These are phyloP conservation scores for Chloroclystis v-ata DNA, from an alignment of 2,888 invertebrate genomes.

Conservation along the genomic window DNA sequence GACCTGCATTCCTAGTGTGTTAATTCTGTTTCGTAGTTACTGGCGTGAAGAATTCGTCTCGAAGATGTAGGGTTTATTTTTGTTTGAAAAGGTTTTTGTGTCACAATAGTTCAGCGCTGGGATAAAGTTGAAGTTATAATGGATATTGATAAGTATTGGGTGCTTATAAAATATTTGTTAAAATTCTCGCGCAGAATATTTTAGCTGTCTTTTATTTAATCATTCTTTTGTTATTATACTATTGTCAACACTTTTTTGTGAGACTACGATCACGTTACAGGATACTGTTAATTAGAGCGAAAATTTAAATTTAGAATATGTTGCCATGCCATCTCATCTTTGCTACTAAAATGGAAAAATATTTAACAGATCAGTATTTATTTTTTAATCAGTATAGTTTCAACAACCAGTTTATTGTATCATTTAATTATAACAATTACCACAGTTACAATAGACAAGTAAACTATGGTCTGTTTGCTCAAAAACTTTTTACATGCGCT, in stretches of 20 bases:
- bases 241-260: conserved; percentile 35
- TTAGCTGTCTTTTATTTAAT: no score
- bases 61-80: conserved; percentile 15
- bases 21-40: conserved; percentile 3
- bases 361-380: no score
- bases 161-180: no score
- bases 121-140: no score
- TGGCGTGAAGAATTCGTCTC: conserved; percentile 7
- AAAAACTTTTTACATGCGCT: conserved; percentile 4
- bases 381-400: no score
- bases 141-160: no score
- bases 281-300: conserved; percentile 46
- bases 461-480: neutral
- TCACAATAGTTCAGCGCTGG: conserved; percentile 4
- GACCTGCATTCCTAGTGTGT: conserved; percentile 19
- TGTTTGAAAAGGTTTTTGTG: conserved; percentile 8
- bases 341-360: neutral
- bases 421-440: no score
- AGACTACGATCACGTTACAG: conserved; percentile 51
- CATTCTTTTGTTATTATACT: conserved; percentile 22
- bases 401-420: no score
- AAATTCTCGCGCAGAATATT: no score
- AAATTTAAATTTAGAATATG: conserved; percentile 48
- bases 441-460: no score
- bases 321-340: conserved; percentile 26